These are phyloP conservation scores for Leucophora obtusa DNA, from an alignment of 2,888 invertebrate species.

Conservation along the genomic window DNA sequence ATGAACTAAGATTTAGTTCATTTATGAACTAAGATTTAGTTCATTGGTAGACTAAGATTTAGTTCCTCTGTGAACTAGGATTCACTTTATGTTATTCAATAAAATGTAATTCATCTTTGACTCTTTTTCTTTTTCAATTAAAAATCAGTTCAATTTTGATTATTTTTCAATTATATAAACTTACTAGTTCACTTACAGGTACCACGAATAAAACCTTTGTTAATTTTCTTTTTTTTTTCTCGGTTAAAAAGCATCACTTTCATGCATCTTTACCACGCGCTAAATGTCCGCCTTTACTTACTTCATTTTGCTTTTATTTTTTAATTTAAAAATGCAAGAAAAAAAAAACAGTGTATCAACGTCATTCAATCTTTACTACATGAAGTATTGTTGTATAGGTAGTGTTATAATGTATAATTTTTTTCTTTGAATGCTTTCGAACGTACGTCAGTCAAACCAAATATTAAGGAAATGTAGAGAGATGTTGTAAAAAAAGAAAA, in stretches of 20 bases:
- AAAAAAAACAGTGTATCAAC: constrained; percentile 22
- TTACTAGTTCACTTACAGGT: too few relatives aligned
- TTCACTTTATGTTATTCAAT: too few relatives aligned
- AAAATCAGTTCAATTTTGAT: background rate
- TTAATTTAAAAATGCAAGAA: background rate
- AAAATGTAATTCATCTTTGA: too few relatives aligned
- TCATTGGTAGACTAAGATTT: too few relatives aligned
- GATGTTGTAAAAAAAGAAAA: constrained; percentile 11
- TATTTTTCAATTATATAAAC: background rate
- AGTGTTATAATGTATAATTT: background rate
- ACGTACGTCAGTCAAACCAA: constrained; percentile 18
- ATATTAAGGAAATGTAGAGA: constrained; percentile 8
- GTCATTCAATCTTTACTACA: constrained; percentile 43
- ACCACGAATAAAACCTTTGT: background rate
- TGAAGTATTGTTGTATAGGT: too few relatives aligned
- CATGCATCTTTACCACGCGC: constrained; percentile 48
- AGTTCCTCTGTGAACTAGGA: background rate
- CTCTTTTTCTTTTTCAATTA: too few relatives aligned
- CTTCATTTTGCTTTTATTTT: background rate
- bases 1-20: too few relatives aligned
- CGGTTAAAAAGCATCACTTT: constrained; percentile 47
- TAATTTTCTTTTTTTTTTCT: background rate
- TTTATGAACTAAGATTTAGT: too few relatives aligned
- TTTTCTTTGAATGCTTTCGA: constrained; percentile 1
- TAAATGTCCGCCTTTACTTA: constrained; percentile 7